phyloP scores from a whole-genome alignment of 2,888 invertebrate species.

The Tetramorium bicarinatum region DNA sequence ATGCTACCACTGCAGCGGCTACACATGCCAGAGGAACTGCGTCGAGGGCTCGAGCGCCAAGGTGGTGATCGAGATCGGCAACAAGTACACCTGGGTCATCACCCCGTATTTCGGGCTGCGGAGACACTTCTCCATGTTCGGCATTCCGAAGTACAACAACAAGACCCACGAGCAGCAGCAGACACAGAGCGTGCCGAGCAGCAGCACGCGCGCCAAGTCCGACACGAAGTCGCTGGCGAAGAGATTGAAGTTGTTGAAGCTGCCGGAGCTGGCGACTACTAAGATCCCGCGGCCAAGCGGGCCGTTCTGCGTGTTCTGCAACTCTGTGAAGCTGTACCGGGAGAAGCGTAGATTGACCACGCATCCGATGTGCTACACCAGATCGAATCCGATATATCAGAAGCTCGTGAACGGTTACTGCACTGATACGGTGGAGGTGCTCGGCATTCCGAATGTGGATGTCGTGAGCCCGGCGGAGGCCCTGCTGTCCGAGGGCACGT shows the following conservation, averaged over 20 bases:
- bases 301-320: slow-evolving; percentile 85
- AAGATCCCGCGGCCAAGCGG: slow-evolving; percentile 82
- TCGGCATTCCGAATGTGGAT: slow-evolving; percentile 85
- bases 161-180: slow-evolving; percentile 78
- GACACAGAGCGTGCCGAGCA: slow-evolving; percentile 76
- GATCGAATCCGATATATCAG: slow-evolving; percentile 83
- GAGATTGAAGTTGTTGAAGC: slow-evolving; percentile 80
- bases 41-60: slow-evolving; percentile 84
- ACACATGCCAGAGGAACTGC: slow-evolving; percentile 85
- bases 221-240: slow-evolving; percentile 82
- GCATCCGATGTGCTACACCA: slow-evolving; percentile 80
- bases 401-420: slow-evolving; percentile 85
- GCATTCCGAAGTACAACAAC: slow-evolving; percentile 84
- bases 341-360: slow-evolving; percentile 83
- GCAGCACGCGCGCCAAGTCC: slow-evolving; percentile 79
- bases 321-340: slow-evolving; percentile 83
- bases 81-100: slow-evolving; percentile 86
- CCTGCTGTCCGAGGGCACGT: slow-evolving; percentile 82
- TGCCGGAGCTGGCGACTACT: slow-evolving; percentile 79
- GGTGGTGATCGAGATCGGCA: slow-evolving; percentile 86
- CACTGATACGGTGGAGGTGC: slow-evolving; percentile 82
- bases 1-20: slow-evolving; percentile 84
- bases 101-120: slow-evolving; percentile 83
- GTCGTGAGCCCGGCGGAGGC: slow-evolving; percentile 85
- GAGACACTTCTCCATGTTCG: slow-evolving; percentile 85